Evolutionary conservation across 1,140 invertebrate genomes (phyloP), one percentile per base, ranked within the genome.

Genomic region (Manduca sexta): DNA sequence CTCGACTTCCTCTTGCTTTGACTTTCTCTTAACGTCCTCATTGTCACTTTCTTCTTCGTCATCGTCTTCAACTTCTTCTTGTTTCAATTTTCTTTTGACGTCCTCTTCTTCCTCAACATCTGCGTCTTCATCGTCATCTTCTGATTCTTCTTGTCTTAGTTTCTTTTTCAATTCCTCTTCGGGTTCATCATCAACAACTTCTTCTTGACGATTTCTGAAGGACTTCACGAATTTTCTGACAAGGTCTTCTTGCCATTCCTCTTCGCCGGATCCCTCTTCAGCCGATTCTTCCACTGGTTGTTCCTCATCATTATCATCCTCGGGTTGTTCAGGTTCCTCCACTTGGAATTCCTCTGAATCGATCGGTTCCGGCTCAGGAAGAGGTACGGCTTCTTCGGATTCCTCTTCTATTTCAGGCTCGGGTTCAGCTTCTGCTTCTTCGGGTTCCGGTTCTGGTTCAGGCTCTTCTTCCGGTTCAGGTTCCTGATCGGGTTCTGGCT

Each of bases 401-500:
- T 49, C 43, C 31, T 1, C 10, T 43, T 61, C 62, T 34, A 31
- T 8, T 42, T 50, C 50, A 1, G 30, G 7, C 41, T 60, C 60
- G 2, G 13, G 34, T 55, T 66, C 57, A 12, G 37, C 8, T 37
- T 54, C 52, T 6, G n/a, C 3, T 46, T 58, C 64, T 37, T 64
- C 56, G 7, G 41, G 39, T 12, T 52, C 50, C 0, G 33, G 52
- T 46, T 63, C 69, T n/a, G 52, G 55, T 47, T 62, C 66, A 8
- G 53, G 49, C 18, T 67, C 63, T 5, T 53, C 48, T 48, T 69
- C 69, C 5, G 56, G 55, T 29, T 72, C 70, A 0, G 58, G 49
- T 50, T 74, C 69, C 5, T 49, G 51, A 50, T 69, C 65, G 1
- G 54, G 46, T 49, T 71, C 69, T 0, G 59, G 44, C 31, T 75